phyloP scores from a whole-genome alignment of 2,888 invertebrate genomes.

The Eupsilia transversa region DNA sequence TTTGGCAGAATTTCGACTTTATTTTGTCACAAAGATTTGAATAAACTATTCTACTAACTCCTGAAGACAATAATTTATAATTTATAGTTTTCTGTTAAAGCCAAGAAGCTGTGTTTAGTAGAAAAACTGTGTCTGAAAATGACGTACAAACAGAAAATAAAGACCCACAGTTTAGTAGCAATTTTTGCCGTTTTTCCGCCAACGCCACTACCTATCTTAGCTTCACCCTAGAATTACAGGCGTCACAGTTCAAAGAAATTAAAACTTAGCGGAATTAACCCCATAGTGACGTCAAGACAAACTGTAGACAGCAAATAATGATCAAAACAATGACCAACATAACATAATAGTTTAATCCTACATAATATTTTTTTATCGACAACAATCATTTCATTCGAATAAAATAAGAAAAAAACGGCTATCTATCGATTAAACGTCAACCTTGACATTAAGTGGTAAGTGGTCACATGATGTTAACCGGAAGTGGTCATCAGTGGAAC shows the following conservation, averaged over 20 bases:
- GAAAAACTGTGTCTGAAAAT: background rate
- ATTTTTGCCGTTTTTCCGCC: background rate
- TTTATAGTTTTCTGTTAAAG: background rate
- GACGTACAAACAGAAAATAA: background rate
- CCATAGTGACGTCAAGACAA: background rate
- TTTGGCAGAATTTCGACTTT: background rate
- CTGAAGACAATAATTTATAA: background rate
- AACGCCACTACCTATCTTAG: background rate
- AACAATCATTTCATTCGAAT: constrained; percentile 8
- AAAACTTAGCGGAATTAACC: background rate
- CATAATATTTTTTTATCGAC: constrained; percentile 9
- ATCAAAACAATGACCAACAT: background rate
- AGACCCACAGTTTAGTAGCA: background rate
- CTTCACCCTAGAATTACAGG: background rate
- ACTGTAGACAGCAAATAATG: background rate
- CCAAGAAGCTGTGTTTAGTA: background rate
- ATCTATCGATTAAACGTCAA: constrained; percentile 54
- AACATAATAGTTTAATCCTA: background rate
- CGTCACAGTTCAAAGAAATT: constrained; percentile 7
- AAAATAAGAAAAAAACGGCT: constrained; percentile 23
- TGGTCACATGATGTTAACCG: constrained; percentile 57
- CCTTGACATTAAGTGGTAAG: constrained; percentile 66
- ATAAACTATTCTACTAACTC: background rate
- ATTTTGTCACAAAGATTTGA: background rate
- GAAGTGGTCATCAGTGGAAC: constrained; percentile 67